phyloP scores from a whole-genome alignment of 2,888 invertebrate genomes.

The Euclidia mi region DNA sequence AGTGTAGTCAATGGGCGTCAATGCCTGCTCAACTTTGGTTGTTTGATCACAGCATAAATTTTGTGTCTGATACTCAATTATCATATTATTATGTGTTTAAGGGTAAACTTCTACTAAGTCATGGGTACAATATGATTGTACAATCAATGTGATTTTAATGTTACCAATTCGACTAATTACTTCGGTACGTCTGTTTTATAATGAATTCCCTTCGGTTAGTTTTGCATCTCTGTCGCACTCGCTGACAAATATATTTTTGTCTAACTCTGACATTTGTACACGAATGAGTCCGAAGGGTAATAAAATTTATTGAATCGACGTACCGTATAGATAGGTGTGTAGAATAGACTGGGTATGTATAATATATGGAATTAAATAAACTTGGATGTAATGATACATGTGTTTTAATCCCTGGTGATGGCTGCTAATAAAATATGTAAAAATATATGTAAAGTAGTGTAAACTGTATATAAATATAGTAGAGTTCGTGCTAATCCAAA shows the following conservation, averaged over 20 bases:
- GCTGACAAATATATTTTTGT: background rate
- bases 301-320: background rate
- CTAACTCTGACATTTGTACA: background rate
- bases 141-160: conserved; percentile 13
- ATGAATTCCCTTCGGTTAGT: background rate
- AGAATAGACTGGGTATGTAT: conserved; percentile 53
- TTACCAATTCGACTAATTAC: conserved; percentile 8
- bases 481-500: no score
- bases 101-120: conserved; percentile 6
- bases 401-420: conserved; percentile 66
- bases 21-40: background rate
- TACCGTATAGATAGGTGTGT: conserved; percentile 12
- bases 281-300: background rate
- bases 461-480: no score
- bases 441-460: background rate
- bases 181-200: background rate
- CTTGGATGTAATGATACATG: conserved; percentile 41
- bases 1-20: conserved; percentile 1
- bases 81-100: background rate
- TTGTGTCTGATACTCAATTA: conserved; percentile 1
- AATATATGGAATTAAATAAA: conserved; percentile 62
- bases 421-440: conserved; percentile 20
- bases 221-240: background rate
- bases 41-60: background rate
- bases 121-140: conserved; percentile 16